A percentile compares a stretch with the other conserved stretches of the same genome.
Conservation (phyloP, 2,113 vertebrate species). For the Lathamus discolor region DNA sequence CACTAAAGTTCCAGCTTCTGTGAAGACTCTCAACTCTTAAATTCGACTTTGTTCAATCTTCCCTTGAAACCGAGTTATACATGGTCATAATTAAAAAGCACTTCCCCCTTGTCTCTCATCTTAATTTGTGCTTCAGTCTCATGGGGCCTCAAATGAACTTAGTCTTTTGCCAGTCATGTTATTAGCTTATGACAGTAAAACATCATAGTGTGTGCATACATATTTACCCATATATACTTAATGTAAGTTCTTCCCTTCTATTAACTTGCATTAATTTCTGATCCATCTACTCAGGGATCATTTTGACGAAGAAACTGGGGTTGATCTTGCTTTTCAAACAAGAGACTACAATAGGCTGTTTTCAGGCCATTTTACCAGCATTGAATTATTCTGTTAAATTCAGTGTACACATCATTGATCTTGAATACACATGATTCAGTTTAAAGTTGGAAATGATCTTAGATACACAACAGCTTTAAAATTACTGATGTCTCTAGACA, state of each 20-base stretch:
- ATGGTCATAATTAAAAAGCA: conserved; percentile 62
- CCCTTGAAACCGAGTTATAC: background rate
- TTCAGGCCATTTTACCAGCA: background rate
- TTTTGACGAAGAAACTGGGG: background rate
- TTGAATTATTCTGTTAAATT: background rate
- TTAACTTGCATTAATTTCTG: background rate
- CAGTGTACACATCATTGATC: background rate
- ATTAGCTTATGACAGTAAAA: background rate
- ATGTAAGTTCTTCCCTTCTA: background rate
- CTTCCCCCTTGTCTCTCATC: conserved; percentile 16
- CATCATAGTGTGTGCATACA: accelerated
- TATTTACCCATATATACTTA: background rate
- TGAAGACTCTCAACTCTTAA: conserved; percentile 47
- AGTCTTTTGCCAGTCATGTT: background rate
- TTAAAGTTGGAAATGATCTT: background rate
- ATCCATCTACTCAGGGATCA: background rate
- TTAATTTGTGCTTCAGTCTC: background rate
- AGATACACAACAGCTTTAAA: background rate
- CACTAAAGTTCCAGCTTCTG: conserved; percentile 64
- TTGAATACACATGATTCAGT: background rate
- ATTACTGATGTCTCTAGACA: background rate
- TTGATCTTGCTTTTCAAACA: background rate
- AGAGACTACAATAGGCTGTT: background rate
- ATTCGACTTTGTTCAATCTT: background rate
- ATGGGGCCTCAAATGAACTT: background rate